These are phyloP conservation scores for Poecilia latipinna DNA, from an alignment of 2,113 vertebrate species.

Conservation along the genomic window DNA sequence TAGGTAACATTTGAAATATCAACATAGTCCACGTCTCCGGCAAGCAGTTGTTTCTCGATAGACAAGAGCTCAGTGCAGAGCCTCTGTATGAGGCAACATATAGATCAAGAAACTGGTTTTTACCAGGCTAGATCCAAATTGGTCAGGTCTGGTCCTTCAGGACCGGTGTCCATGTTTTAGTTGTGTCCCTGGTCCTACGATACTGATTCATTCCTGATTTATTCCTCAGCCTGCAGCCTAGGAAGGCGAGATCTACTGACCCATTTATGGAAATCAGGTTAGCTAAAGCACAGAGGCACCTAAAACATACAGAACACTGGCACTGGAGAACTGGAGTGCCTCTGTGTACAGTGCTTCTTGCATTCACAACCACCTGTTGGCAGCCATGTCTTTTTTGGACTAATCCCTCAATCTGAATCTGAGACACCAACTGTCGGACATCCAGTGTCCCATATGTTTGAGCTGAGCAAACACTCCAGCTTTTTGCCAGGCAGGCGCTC, in stretches of 20 bases:
- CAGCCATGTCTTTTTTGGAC: neutral
- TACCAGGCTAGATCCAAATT: neutral
- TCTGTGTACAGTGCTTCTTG: neutral
- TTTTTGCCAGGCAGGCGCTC: neutral
- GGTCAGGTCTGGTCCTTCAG: neutral
- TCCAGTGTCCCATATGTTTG: constrained; percentile 45
- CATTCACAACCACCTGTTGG: neutral
- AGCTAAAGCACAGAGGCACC: neutral
- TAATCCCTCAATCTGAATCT: neutral
- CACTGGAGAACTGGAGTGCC: neutral
- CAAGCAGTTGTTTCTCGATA: no score
- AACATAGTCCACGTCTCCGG: no score
- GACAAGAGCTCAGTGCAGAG: no score
- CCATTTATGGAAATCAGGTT: neutral
- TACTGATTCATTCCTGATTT: neutral
- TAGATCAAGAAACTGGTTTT: no score
- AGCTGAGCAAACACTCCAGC: constrained; percentile 47
- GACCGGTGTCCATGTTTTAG: neutral
- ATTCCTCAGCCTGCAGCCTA: neutral
- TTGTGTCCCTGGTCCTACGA: neutral
- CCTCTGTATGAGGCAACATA: no score
- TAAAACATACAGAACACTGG: neutral
- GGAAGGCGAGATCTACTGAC: neutral
- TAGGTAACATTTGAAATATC: no score
- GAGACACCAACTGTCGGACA: neutral